Conservation (phyloP, 2,797 vertebrate genomes). For the Anniella stebbinsi region DNA sequence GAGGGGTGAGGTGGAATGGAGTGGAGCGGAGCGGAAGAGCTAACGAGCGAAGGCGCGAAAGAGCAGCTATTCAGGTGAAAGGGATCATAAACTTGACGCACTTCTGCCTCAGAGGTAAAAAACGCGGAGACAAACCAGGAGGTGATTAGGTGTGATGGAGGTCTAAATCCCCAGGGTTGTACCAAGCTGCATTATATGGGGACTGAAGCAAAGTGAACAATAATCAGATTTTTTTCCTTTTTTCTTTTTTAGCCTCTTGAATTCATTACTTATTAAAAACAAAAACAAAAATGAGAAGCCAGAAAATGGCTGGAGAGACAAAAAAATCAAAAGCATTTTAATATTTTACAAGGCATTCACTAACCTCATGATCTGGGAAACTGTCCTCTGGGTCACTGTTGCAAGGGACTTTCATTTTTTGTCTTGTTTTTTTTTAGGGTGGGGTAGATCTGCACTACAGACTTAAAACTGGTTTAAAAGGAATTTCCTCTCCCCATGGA, state of each 20-base stretch:
- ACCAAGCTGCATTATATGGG: not conserved
- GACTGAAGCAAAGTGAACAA: not conserved
- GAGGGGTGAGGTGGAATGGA: too few species aligned
- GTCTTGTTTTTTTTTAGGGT: not conserved
- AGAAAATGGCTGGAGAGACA: not conserved
- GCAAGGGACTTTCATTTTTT: not conserved
- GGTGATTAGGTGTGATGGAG: too few species aligned
- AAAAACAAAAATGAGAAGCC: not conserved
- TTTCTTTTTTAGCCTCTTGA: not conserved
- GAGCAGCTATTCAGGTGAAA: too few species aligned
- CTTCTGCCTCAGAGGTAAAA: too few species aligned
- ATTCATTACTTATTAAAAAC: not conserved
- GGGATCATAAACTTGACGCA: too few species aligned
- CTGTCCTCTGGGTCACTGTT: not conserved
- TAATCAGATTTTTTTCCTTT: too few species aligned
- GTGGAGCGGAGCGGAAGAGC: too few species aligned
- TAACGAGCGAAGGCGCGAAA: too few species aligned
- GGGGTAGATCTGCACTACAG: not conserved
- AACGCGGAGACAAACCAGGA: too few species aligned
- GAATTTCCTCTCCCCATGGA: not conserved
- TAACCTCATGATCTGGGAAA: not conserved
- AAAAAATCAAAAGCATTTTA: not conserved
- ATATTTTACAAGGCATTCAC: not conserved
- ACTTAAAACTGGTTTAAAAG: conserved; percentile 2
- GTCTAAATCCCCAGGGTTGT: too few species aligned